Evolutionary conservation across 2,797 vertebrate genomes (phyloP), one percentile per base, ranked within the genome.

Genomic region (Chiropotes sagulatus): DNA sequence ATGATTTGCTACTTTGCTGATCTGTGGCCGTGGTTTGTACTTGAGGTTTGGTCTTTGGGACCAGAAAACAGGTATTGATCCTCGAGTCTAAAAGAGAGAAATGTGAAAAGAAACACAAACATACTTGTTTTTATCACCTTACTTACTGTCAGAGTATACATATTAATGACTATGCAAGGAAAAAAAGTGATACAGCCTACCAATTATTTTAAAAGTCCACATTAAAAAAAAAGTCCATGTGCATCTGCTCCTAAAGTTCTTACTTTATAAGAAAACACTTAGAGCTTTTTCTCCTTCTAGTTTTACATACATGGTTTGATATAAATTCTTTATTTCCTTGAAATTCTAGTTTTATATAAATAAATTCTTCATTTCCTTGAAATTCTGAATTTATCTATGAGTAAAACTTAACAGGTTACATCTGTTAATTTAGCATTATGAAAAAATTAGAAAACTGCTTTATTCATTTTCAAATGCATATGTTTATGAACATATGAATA

Each of bases 61-160:
- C 99, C 99, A 99, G 98, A 99, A 99, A 98, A 99, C 99, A 8
- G 99, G 99, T 98, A 99, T 99, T 78, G 99, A 99, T 97, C 99
- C 99, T 98, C 99, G 99, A 7, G 99, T 99, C 99, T 99, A 97
- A 78, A 96, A 97, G 14, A 39, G 22, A 80, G 93, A 98, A 0
- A 52, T 7, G 33, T 79, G 72, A 91, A 61, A 79, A 87, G 70
- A 89, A 92, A 93, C 0, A 86, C 39, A 72, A 8, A 33, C 7
- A 30, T 44, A 79, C 33, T 73, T 91, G 28, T 70, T 87, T 90
- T 95, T 61, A 50, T 95, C 72, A 70, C 50, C 64, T 72, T 87
- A 46, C 11, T 46, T 80, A 70, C 1, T 82, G 28, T 75, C 61
- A 84, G 64, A 7, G 4, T 26, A 0, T 10, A 14, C 30, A 7